Evolutionary conservation across 2,888 invertebrate genomes (phyloP).

Genomic region (Phalangium opilio): DNA sequence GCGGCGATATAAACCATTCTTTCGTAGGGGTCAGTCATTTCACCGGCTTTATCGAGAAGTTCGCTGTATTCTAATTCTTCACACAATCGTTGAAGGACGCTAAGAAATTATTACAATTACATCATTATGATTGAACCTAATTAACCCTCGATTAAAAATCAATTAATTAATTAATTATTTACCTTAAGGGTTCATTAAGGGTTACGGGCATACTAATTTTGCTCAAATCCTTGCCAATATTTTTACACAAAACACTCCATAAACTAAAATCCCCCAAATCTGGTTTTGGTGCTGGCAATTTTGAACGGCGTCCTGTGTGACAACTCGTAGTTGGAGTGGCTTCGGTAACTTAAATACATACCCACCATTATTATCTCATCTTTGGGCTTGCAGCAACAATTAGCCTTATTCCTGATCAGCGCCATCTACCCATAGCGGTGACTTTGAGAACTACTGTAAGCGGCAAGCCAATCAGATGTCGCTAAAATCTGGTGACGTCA

Average conservation of each 20-base stretch:
- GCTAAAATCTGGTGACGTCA: too few relatives aligned
- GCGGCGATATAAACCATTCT: conserved; percentile 58
- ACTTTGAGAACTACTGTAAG: too few relatives aligned
- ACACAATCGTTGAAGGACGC: conserved; percentile 46
- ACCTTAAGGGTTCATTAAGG: conserved; percentile 65
- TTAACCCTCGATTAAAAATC: too few relatives aligned
- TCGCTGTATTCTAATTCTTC: conserved; percentile 72
- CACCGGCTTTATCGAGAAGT: conserved; percentile 56
- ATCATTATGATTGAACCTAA: too few relatives aligned
- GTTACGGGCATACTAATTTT: conserved; percentile 76
- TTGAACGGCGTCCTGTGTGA: conserved; percentile 44
- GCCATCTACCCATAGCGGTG: too few relatives aligned
- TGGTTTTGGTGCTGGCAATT: conserved; percentile 54
- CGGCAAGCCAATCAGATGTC: too few relatives aligned
- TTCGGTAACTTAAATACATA: conserved; percentile 14
- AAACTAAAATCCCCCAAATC: conserved; percentile 56
- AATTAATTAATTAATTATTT: conserved; percentile 47
- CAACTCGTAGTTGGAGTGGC: conserved; percentile 14
- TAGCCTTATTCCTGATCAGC: too few relatives aligned
- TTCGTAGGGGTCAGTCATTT: conserved; percentile 47
- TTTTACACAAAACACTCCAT: conserved; percentile 63
- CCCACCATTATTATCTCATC: too few relatives aligned
- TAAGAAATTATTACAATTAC: neutral
- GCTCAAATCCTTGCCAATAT: conserved; percentile 70
- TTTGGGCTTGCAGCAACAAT: too few relatives aligned